Conservation (phyloP, 2,113 vertebrate species). For the Caranx ignobilis region DNA sequence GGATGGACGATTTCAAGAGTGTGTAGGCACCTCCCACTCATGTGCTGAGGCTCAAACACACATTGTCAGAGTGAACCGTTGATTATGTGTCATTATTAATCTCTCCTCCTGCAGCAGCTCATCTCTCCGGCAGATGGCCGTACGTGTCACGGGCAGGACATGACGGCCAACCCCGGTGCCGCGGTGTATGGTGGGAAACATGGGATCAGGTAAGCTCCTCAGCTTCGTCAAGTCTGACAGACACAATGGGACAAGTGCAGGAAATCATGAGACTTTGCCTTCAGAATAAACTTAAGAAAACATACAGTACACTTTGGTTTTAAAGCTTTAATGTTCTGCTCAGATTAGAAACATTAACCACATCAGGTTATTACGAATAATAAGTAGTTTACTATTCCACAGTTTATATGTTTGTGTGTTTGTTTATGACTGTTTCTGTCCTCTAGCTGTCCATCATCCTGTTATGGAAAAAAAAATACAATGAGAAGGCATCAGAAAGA, state of each 20-base stretch:
- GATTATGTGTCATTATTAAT: neutral
- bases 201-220: slow-evolving; percentile 78
- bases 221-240: neutral
- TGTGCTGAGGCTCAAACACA: neutral
- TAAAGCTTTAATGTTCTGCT: too few species aligned
- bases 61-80: neutral
- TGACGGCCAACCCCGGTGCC: slow-evolving; percentile 17
- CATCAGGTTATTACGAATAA: neutral
- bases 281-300: slow-evolving; percentile 52
- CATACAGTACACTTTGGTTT: too few species aligned
- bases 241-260: neutral
- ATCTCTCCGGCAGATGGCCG: slow-evolving; percentile 31
- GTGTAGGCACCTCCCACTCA: neutral
- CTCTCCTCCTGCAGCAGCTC: slow-evolving; percentile 22
- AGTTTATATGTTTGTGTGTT: neutral
- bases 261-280: neutral
- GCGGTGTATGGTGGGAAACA: slow-evolving; percentile 78
- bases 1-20: too few species aligned
- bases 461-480: too few species aligned
- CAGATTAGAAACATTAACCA: too few species aligned
- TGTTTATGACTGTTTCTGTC: neutral
- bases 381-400: neutral
- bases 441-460: neutral
- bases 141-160: slow-evolving; percentile 18
- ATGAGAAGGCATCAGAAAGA: too few species aligned